Evolutionary conservation across 1,140 invertebrate genomes (phyloP).

Genomic region (Drosophila teissieri): DNA sequence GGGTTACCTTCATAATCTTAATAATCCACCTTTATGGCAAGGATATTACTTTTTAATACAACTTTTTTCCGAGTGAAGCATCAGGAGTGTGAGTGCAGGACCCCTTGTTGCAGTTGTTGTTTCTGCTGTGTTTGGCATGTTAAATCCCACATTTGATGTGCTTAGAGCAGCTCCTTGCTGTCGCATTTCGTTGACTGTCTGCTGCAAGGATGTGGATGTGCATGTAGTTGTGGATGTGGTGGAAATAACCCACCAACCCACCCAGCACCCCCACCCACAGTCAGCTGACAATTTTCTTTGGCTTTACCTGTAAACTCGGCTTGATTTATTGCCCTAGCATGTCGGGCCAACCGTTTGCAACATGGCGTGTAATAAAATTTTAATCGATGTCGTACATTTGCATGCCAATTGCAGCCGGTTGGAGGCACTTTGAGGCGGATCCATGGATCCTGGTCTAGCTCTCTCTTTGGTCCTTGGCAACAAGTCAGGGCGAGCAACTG

Average conservation of each 20-base stretch:
- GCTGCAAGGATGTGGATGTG: not conserved
- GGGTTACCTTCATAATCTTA: no score
- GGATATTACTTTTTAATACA: not conserved
- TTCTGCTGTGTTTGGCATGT: constrained; percentile 71
- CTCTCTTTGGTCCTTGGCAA: constrained; percentile 10
- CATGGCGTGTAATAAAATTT: constrained; percentile 83
- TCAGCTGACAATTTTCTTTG: constrained; percentile 79
- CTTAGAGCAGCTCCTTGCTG: constrained; percentile 61
- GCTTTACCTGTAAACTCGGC: constrained; percentile 80
- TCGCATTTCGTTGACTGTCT: constrained; percentile 47
- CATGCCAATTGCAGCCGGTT: constrained; percentile 78
- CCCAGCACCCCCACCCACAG: constrained; percentile 4
- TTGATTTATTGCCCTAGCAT: constrained; percentile 75
- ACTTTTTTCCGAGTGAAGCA: constrained; percentile 14
- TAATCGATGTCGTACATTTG: constrained; percentile 83
- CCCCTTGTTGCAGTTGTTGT: constrained; percentile 37
- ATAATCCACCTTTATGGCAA: no score
- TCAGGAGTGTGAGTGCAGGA: constrained; percentile 11
- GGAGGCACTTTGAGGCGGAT: constrained; percentile 44
- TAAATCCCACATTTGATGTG: constrained; percentile 82
- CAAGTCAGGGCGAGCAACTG: constrained; percentile 61
- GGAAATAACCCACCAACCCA: constrained; percentile 3
- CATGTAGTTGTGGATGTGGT: not conserved
- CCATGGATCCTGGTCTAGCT: constrained; percentile 6
- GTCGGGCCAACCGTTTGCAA: constrained; percentile 55